Percentiles rank a stretch among this genome's conserved stretches.
Evolutionary conservation across 2,113 vertebrate genomes (phyloP).

Genomic region (Oceanites oceanicus): DNA sequence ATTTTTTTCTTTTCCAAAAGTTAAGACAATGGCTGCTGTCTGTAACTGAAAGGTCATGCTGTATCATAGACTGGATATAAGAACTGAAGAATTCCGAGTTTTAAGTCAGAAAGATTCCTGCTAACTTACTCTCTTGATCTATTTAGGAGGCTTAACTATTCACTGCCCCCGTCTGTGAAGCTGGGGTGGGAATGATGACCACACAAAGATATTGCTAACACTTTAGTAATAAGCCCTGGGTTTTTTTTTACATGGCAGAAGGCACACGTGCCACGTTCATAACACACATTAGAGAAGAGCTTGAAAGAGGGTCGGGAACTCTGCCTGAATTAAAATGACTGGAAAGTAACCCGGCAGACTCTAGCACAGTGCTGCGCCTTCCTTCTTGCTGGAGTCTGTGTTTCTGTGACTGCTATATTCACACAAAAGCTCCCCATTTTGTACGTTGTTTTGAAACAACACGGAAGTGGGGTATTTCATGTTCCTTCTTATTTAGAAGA

Average conservation of each 20-base stretch:
- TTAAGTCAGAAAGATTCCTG: not conserved
- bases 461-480: not conserved
- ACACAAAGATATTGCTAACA: not conserved
- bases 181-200: not conserved
- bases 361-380: not conserved
- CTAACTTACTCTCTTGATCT: not conserved
- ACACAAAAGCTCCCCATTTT: not conserved
- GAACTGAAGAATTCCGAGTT: not conserved
- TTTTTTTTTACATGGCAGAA: not conserved
- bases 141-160: not conserved
- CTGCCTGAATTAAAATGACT: not conserved
- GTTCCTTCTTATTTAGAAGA: not conserved
- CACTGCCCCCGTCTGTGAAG: not conserved
- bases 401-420: not conserved
- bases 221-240: not conserved
- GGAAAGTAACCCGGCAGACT: not conserved
- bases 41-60: conserved; percentile 33
- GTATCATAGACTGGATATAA: conserved; percentile 17
- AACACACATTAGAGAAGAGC: not conserved
- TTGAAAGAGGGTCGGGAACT: accelerated
- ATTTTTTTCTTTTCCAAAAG: conserved; percentile 40
- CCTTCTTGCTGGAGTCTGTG: not conserved
- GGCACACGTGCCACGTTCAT: not conserved
- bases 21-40: conserved; percentile 59
- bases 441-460: not conserved